A percentile compares a stretch with the other conserved stretches of the same genome.
Evolutionary conservation across 2,888 invertebrate genomes (phyloP).

Genomic region (Podabrus alpinus): DNA sequence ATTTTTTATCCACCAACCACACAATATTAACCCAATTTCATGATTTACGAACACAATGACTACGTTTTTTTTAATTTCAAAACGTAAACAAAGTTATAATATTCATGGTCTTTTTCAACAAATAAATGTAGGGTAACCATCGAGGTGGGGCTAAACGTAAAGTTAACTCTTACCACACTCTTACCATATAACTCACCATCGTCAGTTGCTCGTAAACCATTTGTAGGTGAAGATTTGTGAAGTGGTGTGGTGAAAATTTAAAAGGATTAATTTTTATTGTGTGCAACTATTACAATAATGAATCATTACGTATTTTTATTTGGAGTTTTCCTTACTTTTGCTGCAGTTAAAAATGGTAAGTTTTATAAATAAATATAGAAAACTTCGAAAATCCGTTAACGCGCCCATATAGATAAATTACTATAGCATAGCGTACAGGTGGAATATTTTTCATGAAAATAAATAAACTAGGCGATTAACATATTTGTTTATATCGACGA

Average conservation of each 20-base stretch:
- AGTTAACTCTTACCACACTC: slow-evolving; percentile 9
- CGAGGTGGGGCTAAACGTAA: slow-evolving; percentile 10
- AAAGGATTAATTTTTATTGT: not conserved
- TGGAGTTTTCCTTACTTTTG: slow-evolving; percentile 4
- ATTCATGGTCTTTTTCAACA: slow-evolving; percentile 11
- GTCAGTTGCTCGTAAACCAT: slow-evolving; percentile 16
- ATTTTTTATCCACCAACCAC: not conserved
- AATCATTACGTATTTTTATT: slow-evolving; percentile 4
- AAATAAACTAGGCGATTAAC: too few relatives aligned
- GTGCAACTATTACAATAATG: slow-evolving; percentile 7
- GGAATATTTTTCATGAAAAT: too few relatives aligned
- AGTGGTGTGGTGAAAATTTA: not conserved
- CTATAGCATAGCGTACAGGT: too few relatives aligned
- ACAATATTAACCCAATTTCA: not conserved
- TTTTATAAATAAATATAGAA: not conserved
- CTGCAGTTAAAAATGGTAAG: slow-evolving; percentile 18
- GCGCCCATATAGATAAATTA: not conserved
- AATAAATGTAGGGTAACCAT: slow-evolving; percentile 25
- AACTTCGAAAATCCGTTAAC: not conserved
- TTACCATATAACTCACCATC: slow-evolving; percentile 6
- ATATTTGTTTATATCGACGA: too few relatives aligned
- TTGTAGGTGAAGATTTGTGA: not conserved
- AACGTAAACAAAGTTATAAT: slow-evolving; percentile 10
- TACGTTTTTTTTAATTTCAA: slow-evolving; percentile 2
- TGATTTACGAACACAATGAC: not conserved